Percentiles rank a stretch among this genome's conserved stretches.
Conservation (phyloP, 2,888 invertebrate species). For the Chaitophorus viminalis region DNA sequence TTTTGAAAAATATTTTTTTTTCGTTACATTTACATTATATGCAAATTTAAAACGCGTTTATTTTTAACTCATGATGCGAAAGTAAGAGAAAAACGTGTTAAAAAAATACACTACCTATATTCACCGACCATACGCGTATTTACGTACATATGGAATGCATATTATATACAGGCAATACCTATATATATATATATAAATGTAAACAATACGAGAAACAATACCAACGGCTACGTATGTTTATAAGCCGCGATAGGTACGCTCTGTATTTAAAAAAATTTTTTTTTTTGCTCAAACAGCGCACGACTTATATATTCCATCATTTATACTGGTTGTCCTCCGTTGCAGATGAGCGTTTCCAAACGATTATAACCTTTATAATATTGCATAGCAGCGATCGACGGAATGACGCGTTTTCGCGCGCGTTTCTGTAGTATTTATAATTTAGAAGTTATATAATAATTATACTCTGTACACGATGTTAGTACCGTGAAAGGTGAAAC, state of each 20-base stretch:
- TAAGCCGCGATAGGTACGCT: not conserved
- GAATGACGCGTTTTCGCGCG: not conserved
- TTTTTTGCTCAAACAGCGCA: not conserved
- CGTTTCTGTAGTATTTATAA: no score
- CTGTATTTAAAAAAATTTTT: not conserved
- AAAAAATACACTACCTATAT: conserved; percentile 2
- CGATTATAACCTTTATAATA: not conserved
- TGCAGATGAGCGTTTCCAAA: not conserved
- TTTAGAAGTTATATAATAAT: no score
- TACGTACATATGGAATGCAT: not conserved
- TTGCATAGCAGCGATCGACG: not conserved
- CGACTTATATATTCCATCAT: not conserved
- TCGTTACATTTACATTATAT: not conserved
- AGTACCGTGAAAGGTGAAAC: no score
- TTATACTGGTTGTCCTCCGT: not conserved
- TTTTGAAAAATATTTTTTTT: not conserved
- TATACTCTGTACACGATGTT: no score
- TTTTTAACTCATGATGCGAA: conserved; percentile 12
- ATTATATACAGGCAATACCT: no score
- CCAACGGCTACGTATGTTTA: not conserved
- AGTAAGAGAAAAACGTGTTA: conserved; percentile 32
- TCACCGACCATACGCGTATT: not conserved
- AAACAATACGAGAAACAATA: not conserved
- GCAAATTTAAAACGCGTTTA: conserved; percentile 8
- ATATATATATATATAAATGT: not conserved